These are phyloP conservation scores for Chalcis sispes DNA, from an alignment of 2,888 invertebrate species.

Conservation along the genomic window DNA sequence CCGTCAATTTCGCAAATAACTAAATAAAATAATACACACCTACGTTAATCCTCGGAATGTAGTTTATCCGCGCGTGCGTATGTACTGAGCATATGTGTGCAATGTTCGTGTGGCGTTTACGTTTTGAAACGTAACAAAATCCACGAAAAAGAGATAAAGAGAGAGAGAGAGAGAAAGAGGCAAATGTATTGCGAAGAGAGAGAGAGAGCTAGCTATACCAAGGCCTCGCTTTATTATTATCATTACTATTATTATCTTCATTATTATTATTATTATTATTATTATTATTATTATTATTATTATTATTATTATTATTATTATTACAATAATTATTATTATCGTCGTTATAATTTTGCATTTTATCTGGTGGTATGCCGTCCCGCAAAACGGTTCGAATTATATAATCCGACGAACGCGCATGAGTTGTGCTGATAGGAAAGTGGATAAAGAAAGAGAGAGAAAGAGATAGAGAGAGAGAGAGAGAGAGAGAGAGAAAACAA, in stretches of 20 bases:
- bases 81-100: too few relatives aligned
- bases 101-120: background rate
- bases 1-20: background rate
- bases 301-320: slow-evolving; percentile 15
- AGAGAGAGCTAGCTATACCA: background rate
- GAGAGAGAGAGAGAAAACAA: slow-evolving; percentile 27
- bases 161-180: background rate
- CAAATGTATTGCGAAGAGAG: background rate
- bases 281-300: slow-evolving; percentile 35
- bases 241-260: slow-evolving; percentile 22
- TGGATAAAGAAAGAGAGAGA: slow-evolving; percentile 6
- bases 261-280: slow-evolving; percentile 21
- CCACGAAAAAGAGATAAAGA: slow-evolving; percentile 14
- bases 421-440: too few relatives aligned
- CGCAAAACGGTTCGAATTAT: slow-evolving; percentile 35
- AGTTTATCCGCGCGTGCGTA: too few relatives aligned
- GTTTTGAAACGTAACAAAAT: too few relatives aligned
- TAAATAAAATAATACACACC: slow-evolving; percentile 8
- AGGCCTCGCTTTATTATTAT: slow-evolving; percentile 26
- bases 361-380: slow-evolving; percentile 40
- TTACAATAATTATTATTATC: slow-evolving; percentile 2
- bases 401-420: slow-evolving; percentile 24
- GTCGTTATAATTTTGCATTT: slow-evolving; percentile 35
- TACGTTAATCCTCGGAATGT: background rate
- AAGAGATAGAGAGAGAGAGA: slow-evolving; percentile 10